Conservation (phyloP, 2,797 vertebrate genomes). For the Craterocephalus amniculus region DNA sequence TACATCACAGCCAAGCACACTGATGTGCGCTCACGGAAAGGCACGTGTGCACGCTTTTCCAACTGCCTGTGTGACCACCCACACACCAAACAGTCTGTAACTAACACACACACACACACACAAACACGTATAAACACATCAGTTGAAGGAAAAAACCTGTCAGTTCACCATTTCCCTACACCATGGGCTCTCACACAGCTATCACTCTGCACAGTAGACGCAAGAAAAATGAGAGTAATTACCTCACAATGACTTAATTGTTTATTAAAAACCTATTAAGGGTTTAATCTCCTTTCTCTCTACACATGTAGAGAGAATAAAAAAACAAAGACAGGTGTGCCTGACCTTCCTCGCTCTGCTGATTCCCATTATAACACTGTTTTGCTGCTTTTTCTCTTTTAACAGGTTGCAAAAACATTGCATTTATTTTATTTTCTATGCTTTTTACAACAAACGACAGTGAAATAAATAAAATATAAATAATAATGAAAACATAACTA, state of each 20-base stretch:
- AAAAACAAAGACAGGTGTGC: constrained; percentile 30
- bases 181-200: constrained; percentile 33
- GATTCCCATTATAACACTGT: neutral
- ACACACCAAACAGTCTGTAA: constrained; percentile 54
- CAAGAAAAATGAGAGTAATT: constrained; percentile 61
- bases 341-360: neutral
- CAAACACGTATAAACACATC: constrained; percentile 32
- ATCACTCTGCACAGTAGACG: constrained; percentile 45
- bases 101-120: constrained; percentile 28
- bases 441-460: too few relatives aligned
- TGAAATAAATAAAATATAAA: too few relatives aligned
- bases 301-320: constrained; percentile 13
- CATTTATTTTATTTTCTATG: too few relatives aligned
- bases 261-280: constrained; percentile 66
- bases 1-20: constrained; percentile 58
- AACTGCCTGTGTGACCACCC: constrained; percentile 56
- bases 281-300: constrained; percentile 48
- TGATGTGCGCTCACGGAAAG: constrained; percentile 47
- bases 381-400: too few relatives aligned
- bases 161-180: constrained; percentile 55
- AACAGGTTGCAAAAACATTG: too few relatives aligned
- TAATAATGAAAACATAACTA: too few relatives aligned
- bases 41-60: constrained; percentile 23
- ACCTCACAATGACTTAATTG: constrained; percentile 59
- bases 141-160: constrained; percentile 65